phyloP scores from a whole-genome alignment of 2,113 vertebrate genomes.

The Osmerus mordax region DNA sequence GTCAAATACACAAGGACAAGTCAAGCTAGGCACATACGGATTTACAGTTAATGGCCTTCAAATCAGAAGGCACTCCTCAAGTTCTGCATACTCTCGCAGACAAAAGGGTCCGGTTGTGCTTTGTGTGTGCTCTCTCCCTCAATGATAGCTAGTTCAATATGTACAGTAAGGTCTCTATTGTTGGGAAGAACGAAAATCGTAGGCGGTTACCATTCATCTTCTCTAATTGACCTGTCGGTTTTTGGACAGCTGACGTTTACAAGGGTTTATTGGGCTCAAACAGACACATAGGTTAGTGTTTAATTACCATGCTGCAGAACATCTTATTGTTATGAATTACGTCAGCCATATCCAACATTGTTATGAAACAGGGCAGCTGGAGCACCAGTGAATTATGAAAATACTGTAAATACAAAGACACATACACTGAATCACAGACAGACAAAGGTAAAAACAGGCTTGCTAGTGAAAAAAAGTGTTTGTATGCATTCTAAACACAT shows the following conservation, averaged over 20 bases:
- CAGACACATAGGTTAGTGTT: slow-evolving; percentile 19
- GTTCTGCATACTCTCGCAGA: slow-evolving; percentile 2
- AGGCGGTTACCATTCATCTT: slow-evolving; percentile 15
- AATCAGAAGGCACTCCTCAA: neutral
- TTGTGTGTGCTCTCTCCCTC: slow-evolving; percentile 2
- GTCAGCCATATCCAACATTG: slow-evolving; percentile 2
- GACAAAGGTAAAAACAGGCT: no score
- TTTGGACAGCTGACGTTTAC: slow-evolving; percentile 18
- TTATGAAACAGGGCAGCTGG: slow-evolving; percentile 3
- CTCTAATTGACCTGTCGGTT: slow-evolving; percentile 25
- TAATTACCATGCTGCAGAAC: slow-evolving; percentile 32
- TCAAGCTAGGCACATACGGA: no score
- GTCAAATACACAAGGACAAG: no score
- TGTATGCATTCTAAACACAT: no score
- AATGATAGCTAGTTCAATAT: neutral
- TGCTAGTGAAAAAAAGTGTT: no score
- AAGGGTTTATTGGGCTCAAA: slow-evolving; percentile 27
- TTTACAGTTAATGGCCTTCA: neutral
- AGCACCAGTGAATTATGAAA: neutral
- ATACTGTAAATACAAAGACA: neutral
- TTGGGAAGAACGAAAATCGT: neutral
- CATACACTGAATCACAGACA: neutral
- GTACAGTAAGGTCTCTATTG: slow-evolving; percentile 9
- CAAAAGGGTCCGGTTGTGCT: neutral
- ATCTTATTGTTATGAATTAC: slow-evolving; percentile 21